Conservation (phyloP, 2,113 vertebrate genomes). For the Puntigrus tetrazona region DNA sequence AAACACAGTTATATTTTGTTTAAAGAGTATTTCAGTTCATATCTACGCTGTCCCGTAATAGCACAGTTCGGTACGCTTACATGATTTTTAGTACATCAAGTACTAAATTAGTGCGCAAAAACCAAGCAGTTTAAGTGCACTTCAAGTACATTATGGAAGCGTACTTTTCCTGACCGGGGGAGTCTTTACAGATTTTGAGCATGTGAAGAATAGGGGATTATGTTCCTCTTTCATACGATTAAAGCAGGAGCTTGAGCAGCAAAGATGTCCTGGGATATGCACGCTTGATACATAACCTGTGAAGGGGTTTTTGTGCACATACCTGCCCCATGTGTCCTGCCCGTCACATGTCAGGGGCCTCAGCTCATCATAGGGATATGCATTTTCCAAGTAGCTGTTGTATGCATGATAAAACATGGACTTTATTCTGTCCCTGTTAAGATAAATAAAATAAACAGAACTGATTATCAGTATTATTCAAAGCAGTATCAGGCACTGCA, state of each 20-base stretch:
- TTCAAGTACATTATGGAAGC: too few relatives aligned
- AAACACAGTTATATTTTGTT: too few relatives aligned
- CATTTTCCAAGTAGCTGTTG: conserved; percentile 93
- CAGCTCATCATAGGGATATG: conserved; percentile 95
- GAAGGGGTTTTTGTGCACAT: not conserved
- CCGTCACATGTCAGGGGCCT: conserved; percentile 95
- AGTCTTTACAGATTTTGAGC: not conserved
- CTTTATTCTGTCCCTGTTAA: conserved; percentile 85
- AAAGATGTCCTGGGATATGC: not conserved
- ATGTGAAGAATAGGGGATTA: too few relatives aligned
- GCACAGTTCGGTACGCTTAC: too few relatives aligned
- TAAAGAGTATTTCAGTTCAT: too few relatives aligned
- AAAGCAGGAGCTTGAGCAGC: not conserved
- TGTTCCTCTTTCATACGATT: not conserved
- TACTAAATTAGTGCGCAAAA: too few relatives aligned
- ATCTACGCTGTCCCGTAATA: too few relatives aligned
- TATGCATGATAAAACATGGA: conserved; percentile 99
- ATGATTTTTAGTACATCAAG: too few relatives aligned
- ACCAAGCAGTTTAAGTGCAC: too few relatives aligned
- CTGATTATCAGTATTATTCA: not conserved
- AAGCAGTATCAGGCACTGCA: not conserved
- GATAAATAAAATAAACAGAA: not conserved
- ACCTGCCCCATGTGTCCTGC: conserved; percentile 99
- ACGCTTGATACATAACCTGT: not conserved
- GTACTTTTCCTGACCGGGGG: too few relatives aligned